phyloP scores from a whole-genome alignment of 2,888 invertebrate species.

The Leucoma salicis region DNA sequence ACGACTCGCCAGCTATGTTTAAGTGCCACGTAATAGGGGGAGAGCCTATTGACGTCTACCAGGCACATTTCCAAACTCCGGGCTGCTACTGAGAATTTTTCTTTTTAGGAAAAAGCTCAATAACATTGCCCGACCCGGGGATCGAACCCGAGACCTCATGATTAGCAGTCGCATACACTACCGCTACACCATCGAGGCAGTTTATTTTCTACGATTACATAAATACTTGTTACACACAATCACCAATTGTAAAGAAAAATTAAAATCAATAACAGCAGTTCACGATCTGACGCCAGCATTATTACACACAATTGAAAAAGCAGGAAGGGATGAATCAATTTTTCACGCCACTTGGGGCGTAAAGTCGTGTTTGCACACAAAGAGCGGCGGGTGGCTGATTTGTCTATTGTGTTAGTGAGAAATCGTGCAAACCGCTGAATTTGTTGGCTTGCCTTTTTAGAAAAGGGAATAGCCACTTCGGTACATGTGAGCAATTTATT shows the following conservation, averaged over 20 bases:
- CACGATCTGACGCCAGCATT: not conserved
- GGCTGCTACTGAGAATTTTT: too few relatives aligned
- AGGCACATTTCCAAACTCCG: too few relatives aligned
- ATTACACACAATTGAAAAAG: constrained; percentile 19
- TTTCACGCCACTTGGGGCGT: constrained; percentile 38
- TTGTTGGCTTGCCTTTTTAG: constrained; percentile 14
- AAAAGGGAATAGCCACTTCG: not conserved
- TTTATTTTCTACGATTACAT: too few relatives aligned
- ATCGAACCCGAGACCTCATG: too few relatives aligned
- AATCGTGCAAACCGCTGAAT: constrained; percentile 24
- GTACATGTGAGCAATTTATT: constrained; percentile 5
- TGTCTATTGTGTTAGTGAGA: constrained; percentile 52
- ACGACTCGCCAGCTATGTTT: too few relatives aligned
- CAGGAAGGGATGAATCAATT: constrained; percentile 39
- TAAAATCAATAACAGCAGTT: not conserved
- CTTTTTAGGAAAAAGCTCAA: too few relatives aligned
- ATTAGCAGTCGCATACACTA: too few relatives aligned
- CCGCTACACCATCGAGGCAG: too few relatives aligned
- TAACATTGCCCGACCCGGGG: too few relatives aligned
- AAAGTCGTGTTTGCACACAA: constrained; percentile 62
- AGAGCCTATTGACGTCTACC: too few relatives aligned
- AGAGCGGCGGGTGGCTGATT: constrained; percentile 68
- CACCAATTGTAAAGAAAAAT: not conserved
- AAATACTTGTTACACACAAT: too few relatives aligned
- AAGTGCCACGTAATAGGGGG: too few relatives aligned